phyloP scores from a whole-genome alignment of 2,113 vertebrate species.

The Amphilophus citrinellus region DNA sequence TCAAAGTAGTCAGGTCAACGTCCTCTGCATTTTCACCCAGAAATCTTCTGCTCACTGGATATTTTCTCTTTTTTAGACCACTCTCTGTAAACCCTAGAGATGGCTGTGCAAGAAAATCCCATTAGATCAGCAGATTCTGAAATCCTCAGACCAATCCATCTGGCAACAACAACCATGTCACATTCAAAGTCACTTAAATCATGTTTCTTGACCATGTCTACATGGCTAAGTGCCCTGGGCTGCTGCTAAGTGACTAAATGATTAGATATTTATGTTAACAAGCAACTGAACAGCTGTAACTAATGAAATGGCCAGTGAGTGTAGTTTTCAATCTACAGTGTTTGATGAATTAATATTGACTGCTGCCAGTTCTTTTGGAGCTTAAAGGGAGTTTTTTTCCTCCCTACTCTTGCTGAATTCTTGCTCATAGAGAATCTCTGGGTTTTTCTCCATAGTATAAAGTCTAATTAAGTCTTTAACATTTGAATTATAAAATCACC shows the following conservation, averaged over 20 bases:
- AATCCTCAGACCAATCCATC: too few species aligned
- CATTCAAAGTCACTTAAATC: too few species aligned
- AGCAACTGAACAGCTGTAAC: not conserved
- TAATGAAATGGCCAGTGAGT: not conserved
- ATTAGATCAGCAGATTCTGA: not conserved
- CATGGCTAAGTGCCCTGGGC: not conserved
- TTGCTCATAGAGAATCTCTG: not conserved
- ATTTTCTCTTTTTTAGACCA: too few species aligned
- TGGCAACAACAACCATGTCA: too few species aligned
- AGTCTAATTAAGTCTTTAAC: not conserved
- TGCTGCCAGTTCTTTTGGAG: not conserved
- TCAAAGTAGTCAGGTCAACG: too few species aligned
- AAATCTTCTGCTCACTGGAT: too few species aligned
- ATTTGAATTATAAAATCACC: slow-evolving; percentile 73
- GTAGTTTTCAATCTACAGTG: not conserved
- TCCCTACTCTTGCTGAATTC: not conserved
- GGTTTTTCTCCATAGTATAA: not conserved
- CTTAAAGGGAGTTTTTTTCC: not conserved
- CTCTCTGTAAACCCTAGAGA: too few species aligned
- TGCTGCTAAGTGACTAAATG: not conserved
- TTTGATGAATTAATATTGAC: not conserved
- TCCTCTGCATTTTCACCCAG: too few species aligned
- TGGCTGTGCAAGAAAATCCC: too few species aligned
- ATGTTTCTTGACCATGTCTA: not conserved
- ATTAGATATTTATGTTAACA: not conserved